Evolutionary conservation across 1,140 invertebrate species (phyloP).

Genomic region (Drosophila pandora): DNA sequence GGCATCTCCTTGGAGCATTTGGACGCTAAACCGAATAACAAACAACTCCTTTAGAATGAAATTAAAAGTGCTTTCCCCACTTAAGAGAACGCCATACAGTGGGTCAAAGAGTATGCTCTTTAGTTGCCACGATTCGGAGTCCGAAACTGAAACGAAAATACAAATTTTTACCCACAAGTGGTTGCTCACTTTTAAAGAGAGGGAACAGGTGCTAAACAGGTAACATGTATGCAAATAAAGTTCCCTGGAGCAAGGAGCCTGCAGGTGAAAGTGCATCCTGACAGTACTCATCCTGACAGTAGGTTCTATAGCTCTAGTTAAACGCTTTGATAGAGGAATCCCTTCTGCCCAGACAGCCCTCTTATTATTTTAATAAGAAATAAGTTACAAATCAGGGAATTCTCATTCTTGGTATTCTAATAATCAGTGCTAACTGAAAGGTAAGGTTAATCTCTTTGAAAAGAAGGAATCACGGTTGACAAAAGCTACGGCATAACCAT

Average conservation of each 20-base stretch:
- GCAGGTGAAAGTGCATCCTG: slow-evolving; percentile 4
- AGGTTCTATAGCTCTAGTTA: too few relatives aligned
- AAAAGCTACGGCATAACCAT: background rate
- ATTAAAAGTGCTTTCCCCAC: slow-evolving; percentile 33
- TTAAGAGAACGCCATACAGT: slow-evolving; percentile 26
- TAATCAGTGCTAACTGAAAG: slow-evolving; percentile 23
- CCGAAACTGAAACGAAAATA: slow-evolving; percentile 41
- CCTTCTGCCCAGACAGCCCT: too few relatives aligned
- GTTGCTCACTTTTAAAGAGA: slow-evolving; percentile 39
- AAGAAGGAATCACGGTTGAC: slow-evolving; percentile 47
- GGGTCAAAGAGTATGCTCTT: slow-evolving; percentile 27
- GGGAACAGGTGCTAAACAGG: slow-evolving; percentile 1
- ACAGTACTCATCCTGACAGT: slow-evolving; percentile 1
- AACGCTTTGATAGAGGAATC: too few relatives aligned
- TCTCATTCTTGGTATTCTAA: slow-evolving; percentile 3
- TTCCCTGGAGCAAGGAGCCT: too few relatives aligned
- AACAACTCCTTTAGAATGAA: slow-evolving; percentile 28
- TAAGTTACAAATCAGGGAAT: background rate
- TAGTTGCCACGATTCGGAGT: slow-evolving; percentile 38
- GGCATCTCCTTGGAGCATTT: slow-evolving; percentile 10
- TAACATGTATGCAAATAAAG: background rate
- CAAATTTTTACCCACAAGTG: slow-evolving; percentile 63
- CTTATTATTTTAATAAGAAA: too few relatives aligned
- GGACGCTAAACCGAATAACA: slow-evolving; percentile 11
- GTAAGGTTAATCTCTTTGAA: slow-evolving; percentile 41